Evolutionary conservation across 2,888 invertebrate species (phyloP), one percentile per base, ranked within the genome.

Genomic region (Nomada fucata): DNA sequence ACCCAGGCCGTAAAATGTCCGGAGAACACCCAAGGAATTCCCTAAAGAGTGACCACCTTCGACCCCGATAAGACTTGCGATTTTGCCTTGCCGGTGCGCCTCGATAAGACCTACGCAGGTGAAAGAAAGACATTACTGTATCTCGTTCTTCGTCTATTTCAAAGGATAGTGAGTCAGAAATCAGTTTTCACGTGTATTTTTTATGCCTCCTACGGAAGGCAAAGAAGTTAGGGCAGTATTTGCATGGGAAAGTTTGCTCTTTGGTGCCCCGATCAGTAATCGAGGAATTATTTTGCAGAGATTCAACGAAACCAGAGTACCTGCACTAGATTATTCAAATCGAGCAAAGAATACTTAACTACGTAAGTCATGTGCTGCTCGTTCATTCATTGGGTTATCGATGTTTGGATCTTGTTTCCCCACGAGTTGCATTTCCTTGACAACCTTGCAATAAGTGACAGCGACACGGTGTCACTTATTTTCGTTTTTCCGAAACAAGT

Each of bases 21-120:
- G 95, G 82, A 98, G 95, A 72, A 97, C 97, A 26, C 97, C 98
- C 89, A 98, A 94, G 67, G 98, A 98, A 92, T 97, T 98, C 87
- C 98, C 98, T 71, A 98, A 96, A 47, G 97, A 97, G 94, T 98
- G 98, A 10, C 98, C 98, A 52, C 98, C 98, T 94, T 98, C 98
- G 61, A 98, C 96, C 36, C 98, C 98, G 88, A 98, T 97, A 91
- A 98, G 95, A 86, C 98, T 98, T 57, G 97, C 98, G 87, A 98
- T 97, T 90, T 96, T 96, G 13, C 97, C 97, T 65, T 93, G 92
- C 64, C 93, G 91, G 92, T 97, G 97, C 26, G 96, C 96, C 87
- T 96, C 96, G 86, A 96, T 94, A 86, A 97, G 95, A 93, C 97
- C 97, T 90, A 95, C 92, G 68, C 96, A 95, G 15, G 69, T 11